These are phyloP conservation scores for Malacosoma neustria DNA, from an alignment of 2,888 invertebrate species.

Conservation along the genomic window DNA sequence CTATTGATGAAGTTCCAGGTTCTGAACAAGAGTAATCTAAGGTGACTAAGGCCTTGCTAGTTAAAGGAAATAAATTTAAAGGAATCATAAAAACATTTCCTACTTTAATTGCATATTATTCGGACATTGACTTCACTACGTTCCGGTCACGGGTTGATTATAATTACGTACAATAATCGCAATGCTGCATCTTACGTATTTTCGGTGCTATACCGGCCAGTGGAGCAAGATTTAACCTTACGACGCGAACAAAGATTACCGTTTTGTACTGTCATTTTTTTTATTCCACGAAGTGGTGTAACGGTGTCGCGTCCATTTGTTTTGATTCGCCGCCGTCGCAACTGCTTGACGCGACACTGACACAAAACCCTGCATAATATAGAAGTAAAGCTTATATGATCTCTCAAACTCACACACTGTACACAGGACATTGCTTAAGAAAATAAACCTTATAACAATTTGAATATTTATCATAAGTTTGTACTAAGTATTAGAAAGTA, in stretches of 20 bases:
- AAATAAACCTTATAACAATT: too few species aligned
- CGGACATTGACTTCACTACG: conserved; percentile 12
- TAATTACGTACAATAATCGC: conserved; percentile 38
- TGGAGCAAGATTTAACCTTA: conserved; percentile 45
- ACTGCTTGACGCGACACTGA: conserved; percentile 8
- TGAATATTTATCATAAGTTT: too few species aligned
- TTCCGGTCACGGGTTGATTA: conserved; percentile 32
- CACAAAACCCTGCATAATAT: too few species aligned
- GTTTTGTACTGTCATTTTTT: conserved; percentile 56
- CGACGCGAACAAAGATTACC: conserved; percentile 58
- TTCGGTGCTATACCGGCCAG: conserved; percentile 35
- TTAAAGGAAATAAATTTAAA: too few species aligned
- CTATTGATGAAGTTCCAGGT: too few species aligned
- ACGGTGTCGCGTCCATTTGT: conserved; percentile 68
- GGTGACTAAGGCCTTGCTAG: too few species aligned
- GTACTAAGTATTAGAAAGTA: too few species aligned
- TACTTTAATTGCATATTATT: neutral
- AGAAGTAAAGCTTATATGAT: too few species aligned
- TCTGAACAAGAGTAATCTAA: too few species aligned
- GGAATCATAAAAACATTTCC: neutral
- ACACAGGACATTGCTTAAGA: too few species aligned
- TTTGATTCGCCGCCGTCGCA: conserved; percentile 49
- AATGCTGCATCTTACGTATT: conserved; percentile 24
- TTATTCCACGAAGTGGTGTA: conserved; percentile 64
- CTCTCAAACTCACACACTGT: too few species aligned